Evolutionary conservation across 2,797 vertebrate genomes (phyloP), one percentile per base, ranked within the genome.

Genomic region (Squalus acanthias): DNA sequence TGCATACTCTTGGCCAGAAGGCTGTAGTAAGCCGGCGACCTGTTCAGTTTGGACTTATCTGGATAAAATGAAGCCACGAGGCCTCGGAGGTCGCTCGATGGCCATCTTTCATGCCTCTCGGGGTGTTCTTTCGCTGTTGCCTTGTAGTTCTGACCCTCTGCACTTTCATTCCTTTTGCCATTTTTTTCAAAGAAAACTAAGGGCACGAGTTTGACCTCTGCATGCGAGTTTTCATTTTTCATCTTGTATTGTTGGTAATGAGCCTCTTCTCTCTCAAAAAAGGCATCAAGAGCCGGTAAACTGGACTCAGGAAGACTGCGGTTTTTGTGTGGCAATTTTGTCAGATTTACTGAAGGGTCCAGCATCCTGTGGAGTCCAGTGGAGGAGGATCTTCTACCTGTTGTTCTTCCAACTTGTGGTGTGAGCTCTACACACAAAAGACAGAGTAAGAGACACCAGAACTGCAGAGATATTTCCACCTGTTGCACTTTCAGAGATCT

Each of bases 291-390:
- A 88, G 96, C 46, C 70, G 96, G 5, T 96, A 96, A 15, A 96
- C 96, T 97, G 98, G 98, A 33, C 97, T 97, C 74, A 97, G 96
- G 96, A 97, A 79, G 7, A 96, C 93, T 29, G 95, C 76, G 39
- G 87, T 95, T 63, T 72, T 72, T 53, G 97, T 97, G 0, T 69
- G 96, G 0, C 70, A 97, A 24, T 98, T 98, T 0, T 96, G 97
- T 72, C 97, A 96, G 96, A 69, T 97, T 97, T 98, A 98, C 96
- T 98, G 98, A 0, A 97, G 97, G 97, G 98, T 98, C 97, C 5
- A 39, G 39, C 12, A 46, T 50, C 82, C 39, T 22, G 39, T 26
- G 33, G n/a, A 92, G 13, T 20, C 10, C 60, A 0, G 29, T 22
- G 60, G 91, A 69, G 63, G n/a, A 39, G 24, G 63, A 24, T 92